Base-by-base conservation (phyloP, 2,113 vertebrate genomes). In the Gorsachius goisagi region DNA sequence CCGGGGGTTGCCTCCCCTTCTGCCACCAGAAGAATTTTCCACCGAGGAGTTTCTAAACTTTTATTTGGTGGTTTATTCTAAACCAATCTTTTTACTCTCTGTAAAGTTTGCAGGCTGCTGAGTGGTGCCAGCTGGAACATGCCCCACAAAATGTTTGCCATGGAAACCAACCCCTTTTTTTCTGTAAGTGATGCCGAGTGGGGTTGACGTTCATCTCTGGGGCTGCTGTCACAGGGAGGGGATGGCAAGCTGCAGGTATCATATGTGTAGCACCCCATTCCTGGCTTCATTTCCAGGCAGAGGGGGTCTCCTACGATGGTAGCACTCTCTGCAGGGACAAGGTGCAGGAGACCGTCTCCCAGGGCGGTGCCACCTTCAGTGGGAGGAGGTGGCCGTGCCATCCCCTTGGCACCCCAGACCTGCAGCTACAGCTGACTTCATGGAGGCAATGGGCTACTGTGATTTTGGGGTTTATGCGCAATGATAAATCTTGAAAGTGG, bases 181-280 rank as follows among this genome's bases (percentile, higher is more conserved):
- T 24, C 37, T n/a, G 6, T 11, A 23, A 33, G 3, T 4, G 19
- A 26, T 28, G 22, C 50, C 50, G 5, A 15, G 15, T 1, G 5
- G 20, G 12, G 56, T 20, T 28, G 6, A 0, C 39, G 3, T 15
- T 19, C 19, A 7, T 5, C 28, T 22, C 22, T 15, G 12, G 19
- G 7, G 30, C 35, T 58, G 63, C 2, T 2, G 41, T 47, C 27
- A 2, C 12, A 2, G 53, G n/a, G 53, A 39, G 30, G 23, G 24
- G 15, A 10, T 19, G 52, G 15, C 30, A 67, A 15, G 30, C n/a
- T 18, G 44, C 15, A 5, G 12, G 15, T 15, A 15, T 28, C 2
- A 1, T n/a, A 15, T 3, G 4, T 4, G 0, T 24, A 12, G 37
- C n/a, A 10, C 22, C n/a, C 27, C 5, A 1, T n/a, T 56, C 24